phyloP scores from a whole-genome alignment of 2,113 vertebrate species.

The Hippopotamus amphibius region DNA sequence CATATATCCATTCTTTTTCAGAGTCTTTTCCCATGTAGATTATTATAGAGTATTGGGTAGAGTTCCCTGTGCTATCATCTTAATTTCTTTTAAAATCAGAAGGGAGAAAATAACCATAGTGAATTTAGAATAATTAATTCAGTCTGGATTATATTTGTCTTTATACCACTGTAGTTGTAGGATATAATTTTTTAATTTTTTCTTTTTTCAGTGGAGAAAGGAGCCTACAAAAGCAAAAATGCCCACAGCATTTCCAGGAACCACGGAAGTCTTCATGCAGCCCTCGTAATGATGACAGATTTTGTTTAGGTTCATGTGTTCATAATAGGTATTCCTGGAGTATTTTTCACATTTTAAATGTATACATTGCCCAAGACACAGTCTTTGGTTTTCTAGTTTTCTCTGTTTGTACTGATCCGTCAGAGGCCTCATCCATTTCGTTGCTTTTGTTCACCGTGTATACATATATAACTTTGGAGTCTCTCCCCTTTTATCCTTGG shows the following conservation, averaged over 20 bases:
- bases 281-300: neutral
- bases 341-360: neutral
- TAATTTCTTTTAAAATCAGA: conserved; percentile 1
- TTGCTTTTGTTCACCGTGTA: neutral
- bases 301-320: neutral
- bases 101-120: neutral
- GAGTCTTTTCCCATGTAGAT: neutral
- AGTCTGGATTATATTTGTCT: neutral
- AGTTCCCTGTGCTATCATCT: neutral
- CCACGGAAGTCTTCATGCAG: too few relatives aligned
- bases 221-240: neutral
- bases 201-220: neutral
- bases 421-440: neutral
- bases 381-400: neutral
- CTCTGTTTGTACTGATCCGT: neutral
- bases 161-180: neutral
- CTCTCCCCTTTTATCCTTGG: neutral
- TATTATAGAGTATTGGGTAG: neutral
- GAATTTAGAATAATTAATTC: neutral
- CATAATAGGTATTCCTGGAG: neutral
- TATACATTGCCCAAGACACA: neutral
- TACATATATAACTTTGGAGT: neutral
- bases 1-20: neutral
- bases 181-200: neutral
- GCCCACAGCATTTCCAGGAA: neutral